Conservation (phyloP, 2,888 invertebrate species). For the Notocelia uddmanniana region DNA sequence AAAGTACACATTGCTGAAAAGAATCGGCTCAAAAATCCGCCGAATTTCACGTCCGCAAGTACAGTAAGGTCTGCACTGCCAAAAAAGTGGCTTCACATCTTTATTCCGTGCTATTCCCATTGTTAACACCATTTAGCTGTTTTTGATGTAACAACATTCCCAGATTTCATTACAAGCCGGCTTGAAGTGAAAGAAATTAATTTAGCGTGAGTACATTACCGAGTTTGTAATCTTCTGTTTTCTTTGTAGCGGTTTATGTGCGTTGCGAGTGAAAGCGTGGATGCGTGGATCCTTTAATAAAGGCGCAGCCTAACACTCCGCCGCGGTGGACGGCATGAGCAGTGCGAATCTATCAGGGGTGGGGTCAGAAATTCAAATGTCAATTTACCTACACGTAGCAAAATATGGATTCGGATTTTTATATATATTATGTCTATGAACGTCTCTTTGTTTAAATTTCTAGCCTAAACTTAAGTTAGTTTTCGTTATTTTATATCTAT, state of each 20-base stretch:
- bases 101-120: background rate
- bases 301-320: too few species aligned
- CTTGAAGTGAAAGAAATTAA: slow-evolving; percentile 63
- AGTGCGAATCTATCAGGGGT: too few species aligned
- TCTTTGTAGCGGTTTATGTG: slow-evolving; percentile 48
- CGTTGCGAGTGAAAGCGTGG: slow-evolving; percentile 52
- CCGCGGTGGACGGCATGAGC: too few species aligned
- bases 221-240: slow-evolving; percentile 58
- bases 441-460: too few species aligned
- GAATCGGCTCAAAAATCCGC: background rate
- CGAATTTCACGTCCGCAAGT: background rate
- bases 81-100: background rate
- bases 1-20: too few species aligned
- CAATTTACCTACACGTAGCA: too few species aligned
- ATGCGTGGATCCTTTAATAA: background rate
- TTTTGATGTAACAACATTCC: slow-evolving; percentile 29
- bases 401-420: too few species aligned
- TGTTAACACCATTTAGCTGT: slow-evolving; percentile 15
- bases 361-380: too few species aligned
- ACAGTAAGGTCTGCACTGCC: background rate
- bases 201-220: slow-evolving; percentile 65
- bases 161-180: slow-evolving; percentile 46
- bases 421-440: too few species aligned
- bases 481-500: too few species aligned
- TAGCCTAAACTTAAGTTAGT: too few species aligned